phyloP scores from a whole-genome alignment of 2,888 invertebrate species.

The Drosophila mayaguana region DNA sequence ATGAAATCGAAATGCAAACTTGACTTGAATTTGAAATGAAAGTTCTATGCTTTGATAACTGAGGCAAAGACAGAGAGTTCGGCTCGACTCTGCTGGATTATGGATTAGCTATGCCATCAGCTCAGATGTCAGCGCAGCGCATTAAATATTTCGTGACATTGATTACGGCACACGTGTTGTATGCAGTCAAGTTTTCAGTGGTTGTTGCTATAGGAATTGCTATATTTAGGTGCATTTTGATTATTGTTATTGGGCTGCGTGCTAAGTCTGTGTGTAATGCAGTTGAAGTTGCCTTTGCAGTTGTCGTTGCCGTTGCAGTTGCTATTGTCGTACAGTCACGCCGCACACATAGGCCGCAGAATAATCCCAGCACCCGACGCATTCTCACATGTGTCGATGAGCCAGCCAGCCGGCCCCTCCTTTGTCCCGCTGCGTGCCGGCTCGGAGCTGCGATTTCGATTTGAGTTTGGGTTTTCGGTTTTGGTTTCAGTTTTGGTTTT shows the following conservation, averaged over 20 bases:
- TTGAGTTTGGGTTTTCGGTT: constrained; percentile 1
- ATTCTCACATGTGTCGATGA: constrained; percentile 69
- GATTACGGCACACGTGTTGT: constrained; percentile 38
- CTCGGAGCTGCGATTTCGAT: constrained; percentile 2
- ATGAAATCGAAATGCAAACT: not conserved
- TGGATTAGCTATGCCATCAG: constrained; percentile 7
- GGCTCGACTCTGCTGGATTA: not conserved
- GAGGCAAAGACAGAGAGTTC: not conserved
- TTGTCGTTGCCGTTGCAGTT: constrained; percentile 1
- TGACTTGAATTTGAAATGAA: not conserved
- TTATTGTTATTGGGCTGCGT: constrained; percentile 53
- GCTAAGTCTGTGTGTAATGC: constrained; percentile 8
- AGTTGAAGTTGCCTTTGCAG: not conserved
- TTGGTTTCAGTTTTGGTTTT: not conserved
- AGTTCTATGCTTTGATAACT: not conserved
- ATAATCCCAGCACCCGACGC: constrained; percentile 65
- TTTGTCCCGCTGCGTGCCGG: constrained; percentile 12
- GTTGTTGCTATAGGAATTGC: constrained; percentile 14
- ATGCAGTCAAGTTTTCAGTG: not conserved
- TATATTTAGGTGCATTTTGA: constrained; percentile 64
- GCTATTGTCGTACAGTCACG: constrained; percentile 15
- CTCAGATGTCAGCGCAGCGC: constrained; percentile 17
- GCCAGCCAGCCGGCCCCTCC: constrained; percentile 17
- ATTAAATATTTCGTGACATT: constrained; percentile 34
- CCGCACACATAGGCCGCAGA: constrained; percentile 51